A percentile compares a stretch with the other conserved stretches of the same genome.
phyloP scores from a whole-genome alignment of 1,140 invertebrate genomes.

The Paralvinella palmiformis region DNA sequence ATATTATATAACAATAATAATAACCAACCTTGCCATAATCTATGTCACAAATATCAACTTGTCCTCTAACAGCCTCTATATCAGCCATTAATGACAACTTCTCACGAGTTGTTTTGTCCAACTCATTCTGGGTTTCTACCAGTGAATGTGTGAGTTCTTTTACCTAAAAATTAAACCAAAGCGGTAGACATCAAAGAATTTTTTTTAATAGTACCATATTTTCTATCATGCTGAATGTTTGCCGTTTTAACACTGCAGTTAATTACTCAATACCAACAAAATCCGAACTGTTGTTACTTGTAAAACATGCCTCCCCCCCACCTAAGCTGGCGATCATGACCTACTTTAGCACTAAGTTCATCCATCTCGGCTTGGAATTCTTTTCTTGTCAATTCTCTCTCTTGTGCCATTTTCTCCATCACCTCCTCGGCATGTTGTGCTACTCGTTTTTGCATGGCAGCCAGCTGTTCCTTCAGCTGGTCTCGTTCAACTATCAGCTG shows the following conservation, averaged over 20 bases:
- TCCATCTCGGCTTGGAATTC: conserved; percentile 30
- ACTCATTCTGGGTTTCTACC: conserved; percentile 24
- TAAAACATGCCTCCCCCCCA: no score
- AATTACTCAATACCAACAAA: no score
- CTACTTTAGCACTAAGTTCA: conserved; percentile 34
- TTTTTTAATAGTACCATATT: no score
- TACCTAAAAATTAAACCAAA: conserved; percentile 30
- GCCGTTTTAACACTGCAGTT: no score
- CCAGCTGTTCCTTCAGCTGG: conserved; percentile 34
- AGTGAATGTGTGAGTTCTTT: conserved; percentile 29
- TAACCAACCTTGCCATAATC: conserved; percentile 14
- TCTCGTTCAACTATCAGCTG: conserved; percentile 39
- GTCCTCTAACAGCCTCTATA: conserved; percentile 29
- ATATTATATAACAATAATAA: background rate
- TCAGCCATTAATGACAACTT: conserved; percentile 30
- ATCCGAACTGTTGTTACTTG: no score
- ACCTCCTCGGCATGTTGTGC: conserved; percentile 28
- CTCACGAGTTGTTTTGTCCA: conserved; percentile 33
- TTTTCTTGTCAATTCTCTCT: conserved; percentile 29
- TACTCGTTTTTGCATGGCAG: conserved; percentile 30
- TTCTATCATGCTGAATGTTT: no score
- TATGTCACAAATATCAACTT: conserved; percentile 21
- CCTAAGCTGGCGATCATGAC: background rate
- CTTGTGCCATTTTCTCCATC: conserved; percentile 29
- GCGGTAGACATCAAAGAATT: no score